A percentile compares a stretch with the other conserved stretches of the same genome.
Evolutionary conservation across 2,888 invertebrate genomes (phyloP).

Genomic region (Eudasyphora cyanicolor): DNA sequence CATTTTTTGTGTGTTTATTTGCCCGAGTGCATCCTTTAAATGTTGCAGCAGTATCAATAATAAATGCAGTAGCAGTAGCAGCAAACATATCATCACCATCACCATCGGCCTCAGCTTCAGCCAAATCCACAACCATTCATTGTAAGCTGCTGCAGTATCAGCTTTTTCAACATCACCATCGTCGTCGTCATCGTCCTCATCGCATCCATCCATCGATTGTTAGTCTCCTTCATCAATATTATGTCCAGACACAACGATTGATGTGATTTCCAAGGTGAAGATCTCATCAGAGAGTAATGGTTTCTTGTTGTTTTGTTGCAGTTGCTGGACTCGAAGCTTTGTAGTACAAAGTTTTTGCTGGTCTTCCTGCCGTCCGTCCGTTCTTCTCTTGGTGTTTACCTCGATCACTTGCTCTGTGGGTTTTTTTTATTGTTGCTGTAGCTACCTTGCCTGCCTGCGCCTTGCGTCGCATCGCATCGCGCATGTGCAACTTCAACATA

Average conservation of each 20-base stretch:
- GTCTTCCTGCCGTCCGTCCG: conserved; percentile 21
- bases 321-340: conserved; percentile 31
- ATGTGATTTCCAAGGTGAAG: conserved; percentile 78
- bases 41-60: conserved; percentile 54
- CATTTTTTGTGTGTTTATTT: background rate
- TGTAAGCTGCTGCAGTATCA: conserved; percentile 47
- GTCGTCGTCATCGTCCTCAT: background rate
- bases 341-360: background rate
- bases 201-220: conserved; percentile 42
- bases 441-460: no score
- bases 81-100: conserved; percentile 59
- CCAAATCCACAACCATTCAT: no score
- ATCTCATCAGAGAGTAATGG: conserved; percentile 71
- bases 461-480: conserved; percentile 50
- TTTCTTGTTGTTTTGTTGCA: conserved; percentile 47
- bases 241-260: conserved; percentile 78
- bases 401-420: conserved; percentile 45
- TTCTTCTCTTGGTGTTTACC: conserved; percentile 37
- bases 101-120: conserved; percentile 19
- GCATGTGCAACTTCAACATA: conserved; percentile 66
- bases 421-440: conserved; percentile 39
- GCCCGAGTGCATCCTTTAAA: conserved; percentile 57
- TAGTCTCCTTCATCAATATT: conserved; percentile 74
- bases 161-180: conserved; percentile 37
- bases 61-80: conserved; percentile 55